Evolutionary conservation across 2,888 invertebrate species (phyloP), one percentile per base, ranked within the genome.

Genomic region (Apodemia zela): DNA sequence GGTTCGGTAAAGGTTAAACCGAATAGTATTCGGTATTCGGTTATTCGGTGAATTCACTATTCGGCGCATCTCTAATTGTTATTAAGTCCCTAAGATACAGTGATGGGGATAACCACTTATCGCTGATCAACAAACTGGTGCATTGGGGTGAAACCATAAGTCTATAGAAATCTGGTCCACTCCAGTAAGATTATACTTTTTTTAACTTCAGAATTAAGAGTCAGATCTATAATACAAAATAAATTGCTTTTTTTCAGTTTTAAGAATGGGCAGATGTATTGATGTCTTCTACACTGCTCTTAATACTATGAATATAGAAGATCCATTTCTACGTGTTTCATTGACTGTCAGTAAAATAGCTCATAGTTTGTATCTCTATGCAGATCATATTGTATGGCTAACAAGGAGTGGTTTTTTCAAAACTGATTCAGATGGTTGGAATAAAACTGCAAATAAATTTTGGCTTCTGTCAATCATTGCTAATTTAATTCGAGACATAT

Each of bases 311-410:
- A 94, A 96, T 68, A 93, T 97, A 78, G 94, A 95, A 35, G 95
- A 98, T 77, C 78, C 94, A 17, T 90, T 94, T 4, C 84, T 97
- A 21, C 93, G 96, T 70, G 81, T 95, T 11, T 95, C 96, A 35
- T 81, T 97, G 45, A 96, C 97, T 0, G 77, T 97, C 61, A 95
- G 97, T 67, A 97, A 96, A 88, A 90, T 98, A 62, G 93, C 96
- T 33, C 95, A 95, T 79, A 94, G 97, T 0, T 79, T 97, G 33
- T 98, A 95, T 76, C 92, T 98, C 3, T 88, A 97, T 59, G 94
- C 96, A 15, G 98, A 98, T 81, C 97, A 98, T 77, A 92, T 98
- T 42, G 93, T 98, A 42, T 98, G 98, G 97, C 85, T 97, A 3
- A 95, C 96, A 4, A 93, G 95, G 73, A 94, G 95, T 51, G 97